A percentile compares a stretch with the other conserved stretches of the same genome.
Conservation (phyloP, 2,888 invertebrate genomes). For the Apamea epomidion region DNA sequence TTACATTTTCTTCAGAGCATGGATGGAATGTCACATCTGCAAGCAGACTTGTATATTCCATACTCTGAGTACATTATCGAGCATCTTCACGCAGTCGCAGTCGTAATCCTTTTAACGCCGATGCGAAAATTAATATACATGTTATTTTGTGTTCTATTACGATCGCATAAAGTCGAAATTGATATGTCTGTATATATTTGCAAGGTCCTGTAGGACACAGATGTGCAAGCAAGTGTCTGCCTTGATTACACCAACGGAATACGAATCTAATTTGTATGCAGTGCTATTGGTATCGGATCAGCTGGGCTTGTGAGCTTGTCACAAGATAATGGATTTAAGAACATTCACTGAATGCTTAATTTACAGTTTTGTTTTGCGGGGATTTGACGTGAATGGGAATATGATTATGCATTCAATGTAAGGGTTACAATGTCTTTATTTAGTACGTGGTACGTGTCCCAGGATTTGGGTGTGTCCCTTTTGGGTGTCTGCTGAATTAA, state of each 20-base stretch:
- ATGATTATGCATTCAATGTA: constrained; percentile 68
- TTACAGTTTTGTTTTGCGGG: constrained; percentile 69
- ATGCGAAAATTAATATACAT: constrained; percentile 41
- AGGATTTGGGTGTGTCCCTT: constrained; percentile 13
- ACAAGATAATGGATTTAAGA: constrained; percentile 80
- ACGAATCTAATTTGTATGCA: constrained; percentile 85
- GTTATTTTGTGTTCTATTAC: constrained; percentile 40
- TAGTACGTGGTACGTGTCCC: constrained; percentile 56
- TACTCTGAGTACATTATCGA: constrained; percentile 57
- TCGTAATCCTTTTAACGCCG: constrained; percentile 78
- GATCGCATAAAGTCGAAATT: constrained; percentile 68
- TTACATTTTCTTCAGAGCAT: background rate
- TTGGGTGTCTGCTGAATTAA: constrained; percentile 18
- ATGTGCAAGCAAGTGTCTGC: constrained; percentile 86
- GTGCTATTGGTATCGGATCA: constrained; percentile 75
- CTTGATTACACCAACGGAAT: constrained; percentile 85
- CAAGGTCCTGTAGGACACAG: constrained; percentile 76
- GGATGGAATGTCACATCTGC: constrained; percentile 21
- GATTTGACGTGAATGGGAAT: constrained; percentile 70
- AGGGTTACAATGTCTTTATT: constrained; percentile 49
- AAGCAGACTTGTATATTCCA: background rate
- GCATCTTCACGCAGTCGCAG: constrained; percentile 70
- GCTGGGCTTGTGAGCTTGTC: constrained; percentile 82
- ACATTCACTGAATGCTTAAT: constrained; percentile 75
- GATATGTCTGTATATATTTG: constrained; percentile 54